Evolutionary conservation across 2,888 invertebrate genomes (phyloP), one percentile per base, ranked within the genome.

Genomic region (Pherbina coryleti): DNA sequence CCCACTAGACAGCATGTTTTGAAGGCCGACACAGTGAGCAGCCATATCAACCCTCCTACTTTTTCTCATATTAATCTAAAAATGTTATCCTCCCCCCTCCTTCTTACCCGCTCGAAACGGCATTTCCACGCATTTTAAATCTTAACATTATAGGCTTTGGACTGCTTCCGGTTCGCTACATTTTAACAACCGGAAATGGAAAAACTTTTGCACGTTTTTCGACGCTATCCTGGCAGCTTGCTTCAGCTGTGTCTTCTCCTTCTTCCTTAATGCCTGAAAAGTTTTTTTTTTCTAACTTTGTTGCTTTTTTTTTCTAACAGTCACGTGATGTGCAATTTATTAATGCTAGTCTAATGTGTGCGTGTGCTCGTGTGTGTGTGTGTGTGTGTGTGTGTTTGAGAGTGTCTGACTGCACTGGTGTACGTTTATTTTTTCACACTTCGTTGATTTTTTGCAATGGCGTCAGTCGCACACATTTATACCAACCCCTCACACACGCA

Each of bases 171-270:
- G 60, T 73, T 60, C 62, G 73, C 73, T 73, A 19, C 62, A 51
- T 73, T 62, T 62, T 8, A 25, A 37, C 73, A 62, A 60, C 60
- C 78, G 78, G 78, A 79, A 79, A 79, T 79, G 78, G 69, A 79
- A 76, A 79, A 78, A 79, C 73, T 76, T 76, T 79, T 51, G 78
- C 75, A 72, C 75, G 78, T 78, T 71, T 75, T 44, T 60, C 34
- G 9, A 37, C 28, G 62, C 34, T 66, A n/a, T n/a, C 34, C 37
- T 37, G n/a, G n/a, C n/a, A n/a, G n/a, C n/a, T n/a, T n/a, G n/a
- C n/a, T n/a, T n/a, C n/a, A 37, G 37, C 70, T 28, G 44, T 28
- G 28, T 11, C 14, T 69, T 69, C 17, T n/a, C 49, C 9, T 49
- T 60, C 60, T 34, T 64, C 2, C 28, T 44, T 28, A 11, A 19